These are phyloP conservation scores for Premnoplex brunnescens DNA, from an alignment of 2,797 vertebrate species.

Conservation along the genomic window DNA sequence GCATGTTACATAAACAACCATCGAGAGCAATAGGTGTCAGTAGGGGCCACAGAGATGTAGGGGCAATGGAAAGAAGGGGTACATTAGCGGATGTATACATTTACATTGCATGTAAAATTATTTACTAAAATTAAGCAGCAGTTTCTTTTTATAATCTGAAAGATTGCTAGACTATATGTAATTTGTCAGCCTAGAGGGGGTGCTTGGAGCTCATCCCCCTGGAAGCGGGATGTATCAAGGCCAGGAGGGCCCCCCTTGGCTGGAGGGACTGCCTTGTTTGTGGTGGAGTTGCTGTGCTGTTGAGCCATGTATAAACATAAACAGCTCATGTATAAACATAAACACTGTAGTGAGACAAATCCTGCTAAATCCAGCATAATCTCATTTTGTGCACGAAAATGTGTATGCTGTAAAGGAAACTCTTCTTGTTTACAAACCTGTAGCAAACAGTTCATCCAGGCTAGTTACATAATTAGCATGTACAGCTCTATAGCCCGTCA, in stretches of 20 bases:
- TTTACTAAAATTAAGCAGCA: neutral
- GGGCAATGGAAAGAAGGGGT: neutral
- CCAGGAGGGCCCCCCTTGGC: fast-evolving
- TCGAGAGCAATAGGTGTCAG: neutral
- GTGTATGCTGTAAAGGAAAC: neutral
- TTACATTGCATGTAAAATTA: neutral
- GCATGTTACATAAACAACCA: fast-evolving
- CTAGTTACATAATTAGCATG: neutral
- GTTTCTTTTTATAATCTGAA: neutral
- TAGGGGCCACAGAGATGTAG: neutral
- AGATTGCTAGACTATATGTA: neutral
- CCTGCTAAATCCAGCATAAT: neutral
- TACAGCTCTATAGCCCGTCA: neutral
- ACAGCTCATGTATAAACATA: neutral
- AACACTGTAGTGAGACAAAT: neutral
- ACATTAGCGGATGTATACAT: fast-evolving
- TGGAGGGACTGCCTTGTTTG: neutral
- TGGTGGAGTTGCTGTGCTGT: neutral
- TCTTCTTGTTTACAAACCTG: neutral
- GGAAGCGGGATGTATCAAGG: fast-evolving
- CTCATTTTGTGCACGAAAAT: neutral
- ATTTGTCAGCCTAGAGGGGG: neutral
- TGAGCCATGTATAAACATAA: neutral
- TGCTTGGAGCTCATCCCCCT: neutral
- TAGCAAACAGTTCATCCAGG: neutral